Evolutionary conservation across 2,888 invertebrate species (phyloP).

Genomic region (Lacanobia wlatinum): DNA sequence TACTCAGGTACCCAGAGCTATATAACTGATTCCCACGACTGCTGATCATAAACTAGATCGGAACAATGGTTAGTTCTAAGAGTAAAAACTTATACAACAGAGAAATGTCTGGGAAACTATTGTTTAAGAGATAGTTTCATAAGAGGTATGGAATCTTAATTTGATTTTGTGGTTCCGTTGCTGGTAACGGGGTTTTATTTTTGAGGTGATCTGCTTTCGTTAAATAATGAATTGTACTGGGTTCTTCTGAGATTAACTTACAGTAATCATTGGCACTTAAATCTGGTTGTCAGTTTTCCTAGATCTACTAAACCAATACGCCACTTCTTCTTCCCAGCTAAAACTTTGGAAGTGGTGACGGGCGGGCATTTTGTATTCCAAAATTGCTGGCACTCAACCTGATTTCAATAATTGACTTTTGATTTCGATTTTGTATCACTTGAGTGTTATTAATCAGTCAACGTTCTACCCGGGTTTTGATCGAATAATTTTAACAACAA

Average conservation of each 20-base stretch:
- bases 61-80: constrained; percentile 56
- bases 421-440: no score
- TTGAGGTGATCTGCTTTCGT: constrained; percentile 4
- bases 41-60: constrained; percentile 51
- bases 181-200: constrained; percentile 33
- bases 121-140: constrained; percentile 60
- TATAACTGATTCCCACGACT: constrained; percentile 54
- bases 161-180: constrained; percentile 49
- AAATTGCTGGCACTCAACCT: no score
- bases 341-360: no score
- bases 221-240: not conserved
- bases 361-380: no score
- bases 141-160: constrained; percentile 59
- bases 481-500: no score
- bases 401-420: no score
- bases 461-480: no score
- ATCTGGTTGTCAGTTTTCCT: no score
- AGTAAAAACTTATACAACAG: constrained; percentile 66
- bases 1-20: not conserved
- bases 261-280: no score
- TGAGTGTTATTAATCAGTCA: no score
- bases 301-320: no score
- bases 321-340: no score
- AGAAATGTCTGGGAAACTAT: constrained; percentile 67
- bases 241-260: not conserved